Evolutionary conservation across 2,113 vertebrate species (phyloP).

Genomic region (Ailurus styani): DNA sequence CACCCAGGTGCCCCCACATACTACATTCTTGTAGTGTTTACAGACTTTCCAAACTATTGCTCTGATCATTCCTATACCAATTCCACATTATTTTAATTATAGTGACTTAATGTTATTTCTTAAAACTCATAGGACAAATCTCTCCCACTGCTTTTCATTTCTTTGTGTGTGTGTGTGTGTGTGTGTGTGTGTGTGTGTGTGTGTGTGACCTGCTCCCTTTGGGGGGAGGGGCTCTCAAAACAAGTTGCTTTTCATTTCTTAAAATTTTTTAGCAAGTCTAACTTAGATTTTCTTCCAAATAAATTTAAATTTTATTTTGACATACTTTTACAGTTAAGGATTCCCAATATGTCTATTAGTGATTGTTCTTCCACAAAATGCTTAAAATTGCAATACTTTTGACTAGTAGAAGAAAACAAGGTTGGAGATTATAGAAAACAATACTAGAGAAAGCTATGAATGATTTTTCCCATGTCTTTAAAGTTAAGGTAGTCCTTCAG

Average conservation of each 20-base stretch:
- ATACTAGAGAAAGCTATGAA: not conserved
- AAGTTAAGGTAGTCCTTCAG: not conserved
- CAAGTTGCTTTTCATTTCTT: not conserved
- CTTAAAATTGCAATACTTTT: not conserved
- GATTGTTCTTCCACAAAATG: not conserved
- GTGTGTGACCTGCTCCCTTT: too few relatives aligned
- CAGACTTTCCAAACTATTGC: not conserved
- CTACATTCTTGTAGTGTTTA: not conserved
- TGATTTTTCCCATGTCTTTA: not conserved
- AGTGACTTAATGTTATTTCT: not conserved
- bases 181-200: too few relatives aligned
- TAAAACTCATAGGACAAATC: not conserved
- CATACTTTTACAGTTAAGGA: not conserved
- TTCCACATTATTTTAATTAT: not conserved
- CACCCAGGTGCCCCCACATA: too few relatives aligned
- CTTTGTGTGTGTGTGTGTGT: too few relatives aligned
- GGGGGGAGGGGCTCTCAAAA: too few relatives aligned
- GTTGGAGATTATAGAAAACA: not conserved
- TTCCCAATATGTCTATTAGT: not conserved
- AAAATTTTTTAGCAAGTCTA: not conserved
- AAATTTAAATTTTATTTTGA: not conserved
- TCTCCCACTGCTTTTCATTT: not conserved
- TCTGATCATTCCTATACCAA: not conserved
- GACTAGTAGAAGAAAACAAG: not conserved
- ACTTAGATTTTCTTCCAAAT: not conserved